Percentiles rank a stretch among this genome's conserved stretches.
Conservation (phyloP, 1,140 invertebrate species). For the Pararge aegeria region DNA sequence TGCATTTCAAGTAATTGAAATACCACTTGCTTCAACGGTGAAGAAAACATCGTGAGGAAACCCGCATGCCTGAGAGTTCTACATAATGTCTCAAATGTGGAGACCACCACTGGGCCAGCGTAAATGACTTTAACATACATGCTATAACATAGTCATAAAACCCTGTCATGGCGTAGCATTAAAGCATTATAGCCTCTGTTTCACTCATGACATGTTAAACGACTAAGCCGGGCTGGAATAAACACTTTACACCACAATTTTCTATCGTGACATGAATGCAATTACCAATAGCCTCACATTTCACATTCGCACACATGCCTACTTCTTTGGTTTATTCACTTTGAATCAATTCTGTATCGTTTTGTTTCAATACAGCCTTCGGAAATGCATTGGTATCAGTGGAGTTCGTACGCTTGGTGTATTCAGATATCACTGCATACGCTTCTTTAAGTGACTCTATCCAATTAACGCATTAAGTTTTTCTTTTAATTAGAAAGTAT, state of each 20-base stretch:
- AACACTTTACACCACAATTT: neutral
- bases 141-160: too few relatives aligned
- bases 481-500: neutral
- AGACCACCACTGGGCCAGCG: too few relatives aligned
- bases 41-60: too few relatives aligned
- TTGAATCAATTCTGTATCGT: conserved; percentile 43
- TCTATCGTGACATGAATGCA: conserved; percentile 53
- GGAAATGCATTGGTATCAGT: conserved; percentile 31
- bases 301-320: conserved; percentile 36
- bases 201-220: neutral
- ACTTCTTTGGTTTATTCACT: conserved; percentile 36
- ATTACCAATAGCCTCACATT: conserved; percentile 43
- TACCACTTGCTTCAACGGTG: too few relatives aligned
- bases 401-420: conserved; percentile 27
- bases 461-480: neutral
- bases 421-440: conserved; percentile 19
- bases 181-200: too few relatives aligned
- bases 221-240: neutral
- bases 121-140: too few relatives aligned
- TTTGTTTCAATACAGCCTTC: conserved; percentile 35
- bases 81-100: too few relatives aligned
- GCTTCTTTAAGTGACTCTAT: neutral
- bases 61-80: too few relatives aligned
- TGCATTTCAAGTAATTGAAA: too few relatives aligned
- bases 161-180: too few relatives aligned